Percentiles rank a stretch among this genome's conserved stretches.
Conservation (phyloP, 2,113 vertebrate species). For the Oncorhynchus masou region DNA sequence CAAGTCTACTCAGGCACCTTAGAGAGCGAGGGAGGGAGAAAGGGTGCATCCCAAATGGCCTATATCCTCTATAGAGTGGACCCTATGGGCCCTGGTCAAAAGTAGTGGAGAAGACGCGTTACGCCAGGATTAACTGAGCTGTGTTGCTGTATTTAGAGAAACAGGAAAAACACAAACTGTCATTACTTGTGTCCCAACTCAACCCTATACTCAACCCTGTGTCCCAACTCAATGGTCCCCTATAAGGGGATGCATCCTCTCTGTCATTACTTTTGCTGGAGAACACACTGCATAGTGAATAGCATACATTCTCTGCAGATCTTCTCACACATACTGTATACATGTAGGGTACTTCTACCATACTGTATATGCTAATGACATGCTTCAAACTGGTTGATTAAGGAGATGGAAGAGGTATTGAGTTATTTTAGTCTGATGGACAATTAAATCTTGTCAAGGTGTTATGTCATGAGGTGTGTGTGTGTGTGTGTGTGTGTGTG, state of each 20-base stretch:
- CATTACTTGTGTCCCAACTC: no score
- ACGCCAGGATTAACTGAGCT: no score
- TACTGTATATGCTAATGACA: not conserved
- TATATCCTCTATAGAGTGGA: not conserved
- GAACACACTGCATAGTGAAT: not conserved
- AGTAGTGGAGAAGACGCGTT: no score
- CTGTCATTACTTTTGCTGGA: conserved; percentile 49
- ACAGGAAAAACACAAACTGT: no score
- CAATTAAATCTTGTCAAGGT: not conserved
- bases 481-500: not conserved
- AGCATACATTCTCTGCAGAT: not conserved
- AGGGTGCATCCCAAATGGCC: no score
- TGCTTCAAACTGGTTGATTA: not conserved
- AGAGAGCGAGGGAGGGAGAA: not conserved
- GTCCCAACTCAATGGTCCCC: no score
- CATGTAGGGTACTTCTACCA: not conserved
- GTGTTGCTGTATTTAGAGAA: no score
- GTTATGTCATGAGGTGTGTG: not conserved
- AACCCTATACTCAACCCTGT: no score
- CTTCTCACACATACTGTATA: not conserved
- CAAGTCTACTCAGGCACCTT: no score
- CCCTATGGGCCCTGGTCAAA: not conserved
- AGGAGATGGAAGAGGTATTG: not conserved
- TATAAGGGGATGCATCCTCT: no score
- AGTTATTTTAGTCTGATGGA: not conserved